A percentile compares a stretch with the other conserved stretches of the same genome.
Evolutionary conservation across 2,888 invertebrate genomes (phyloP).

Genomic region (Ernsta delagoae): DNA sequence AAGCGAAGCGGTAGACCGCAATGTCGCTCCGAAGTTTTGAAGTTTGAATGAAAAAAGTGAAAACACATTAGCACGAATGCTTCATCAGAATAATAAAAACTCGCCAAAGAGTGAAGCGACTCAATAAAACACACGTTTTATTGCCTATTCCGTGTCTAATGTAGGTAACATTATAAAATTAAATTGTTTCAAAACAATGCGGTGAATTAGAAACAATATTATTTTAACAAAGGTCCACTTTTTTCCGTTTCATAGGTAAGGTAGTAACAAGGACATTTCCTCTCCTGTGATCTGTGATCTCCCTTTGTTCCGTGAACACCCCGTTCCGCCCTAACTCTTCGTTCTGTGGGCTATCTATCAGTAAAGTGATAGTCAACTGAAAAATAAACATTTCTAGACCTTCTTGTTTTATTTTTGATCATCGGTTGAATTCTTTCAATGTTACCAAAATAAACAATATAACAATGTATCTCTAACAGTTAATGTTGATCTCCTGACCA

Average conservation of each 20-base stretch:
- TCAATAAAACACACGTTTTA: conserved; percentile 11
- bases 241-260: too few relatives aligned
- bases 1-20: neutral
- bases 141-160: conserved; percentile 2
- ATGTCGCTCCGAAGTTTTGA: neutral
- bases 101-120: neutral
- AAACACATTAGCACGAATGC: conserved; percentile 7
- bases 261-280: too few relatives aligned
- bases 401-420: neutral
- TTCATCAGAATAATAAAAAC: neutral
- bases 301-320: too few relatives aligned
- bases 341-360: too few relatives aligned
- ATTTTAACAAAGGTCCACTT: neutral
- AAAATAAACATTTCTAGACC: too few relatives aligned
- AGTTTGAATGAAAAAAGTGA: conserved; percentile 3
- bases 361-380: too few relatives aligned
- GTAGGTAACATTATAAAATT: neutral
- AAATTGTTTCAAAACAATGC: conserved; percentile 14
- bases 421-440: neutral
- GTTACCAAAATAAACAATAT: conserved; percentile 3
- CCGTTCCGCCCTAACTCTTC: too few relatives aligned
- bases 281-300: too few relatives aligned
- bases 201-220: neutral
- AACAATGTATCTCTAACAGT: neutral
- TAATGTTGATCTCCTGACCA: conserved; percentile 7